Percentiles rank a stretch among this genome's conserved stretches.
Evolutionary conservation across 2,113 vertebrate genomes (phyloP).

Genomic region (Eolophus roseicapilla): DNA sequence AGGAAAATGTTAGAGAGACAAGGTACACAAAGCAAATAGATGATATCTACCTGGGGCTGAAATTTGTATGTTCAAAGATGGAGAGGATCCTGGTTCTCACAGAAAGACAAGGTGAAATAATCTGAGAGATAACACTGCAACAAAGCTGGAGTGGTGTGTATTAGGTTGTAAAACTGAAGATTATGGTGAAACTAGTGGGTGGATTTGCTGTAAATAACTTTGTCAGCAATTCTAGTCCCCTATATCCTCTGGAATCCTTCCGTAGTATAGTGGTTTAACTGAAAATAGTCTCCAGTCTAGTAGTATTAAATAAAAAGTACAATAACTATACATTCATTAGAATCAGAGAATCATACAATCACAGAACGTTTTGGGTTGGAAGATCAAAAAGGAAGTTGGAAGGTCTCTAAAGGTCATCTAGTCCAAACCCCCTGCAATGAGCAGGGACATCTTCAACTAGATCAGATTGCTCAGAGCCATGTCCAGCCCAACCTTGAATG

Average conservation of each 20-base stretch:
- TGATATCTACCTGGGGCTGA: neutral
- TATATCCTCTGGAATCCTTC: neutral
- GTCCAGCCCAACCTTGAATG: neutral
- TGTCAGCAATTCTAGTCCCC: neutral
- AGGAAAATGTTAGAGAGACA: neutral
- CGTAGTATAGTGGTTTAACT: neutral
- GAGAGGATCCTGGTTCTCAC: neutral
- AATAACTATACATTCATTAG: neutral
- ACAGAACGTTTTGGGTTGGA: neutral
- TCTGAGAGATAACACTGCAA: neutral
- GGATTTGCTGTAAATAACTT: neutral
- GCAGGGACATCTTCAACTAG: neutral
- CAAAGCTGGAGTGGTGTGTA: neutral
- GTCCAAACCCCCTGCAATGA: neutral
- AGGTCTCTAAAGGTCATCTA: neutral
- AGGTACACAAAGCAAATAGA: neutral
- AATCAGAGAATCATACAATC: neutral
- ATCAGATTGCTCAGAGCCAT: neutral
- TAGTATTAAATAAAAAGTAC: neutral
- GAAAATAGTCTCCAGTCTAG: neutral
- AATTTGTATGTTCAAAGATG: neutral
- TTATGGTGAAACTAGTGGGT: neutral
- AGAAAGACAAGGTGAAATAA: neutral
- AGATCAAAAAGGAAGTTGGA: neutral
- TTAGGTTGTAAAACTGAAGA: neutral